Evolutionary conservation across 2,113 vertebrate species (phyloP), one percentile per base, ranked within the genome.

Genomic region (Mormoops blainvillei): DNA sequence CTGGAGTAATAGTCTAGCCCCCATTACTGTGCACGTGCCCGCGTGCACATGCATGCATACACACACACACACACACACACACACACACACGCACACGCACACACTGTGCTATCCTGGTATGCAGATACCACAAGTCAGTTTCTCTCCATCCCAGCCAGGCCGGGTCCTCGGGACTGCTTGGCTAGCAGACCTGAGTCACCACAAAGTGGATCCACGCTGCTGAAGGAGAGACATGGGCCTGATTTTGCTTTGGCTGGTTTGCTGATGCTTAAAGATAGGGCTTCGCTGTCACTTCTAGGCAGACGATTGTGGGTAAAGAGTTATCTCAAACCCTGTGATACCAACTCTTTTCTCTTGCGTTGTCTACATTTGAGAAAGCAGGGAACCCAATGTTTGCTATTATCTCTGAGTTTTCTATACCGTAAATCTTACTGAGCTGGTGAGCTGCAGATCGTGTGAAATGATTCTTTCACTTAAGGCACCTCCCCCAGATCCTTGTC

Each of bases 11-110:
- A 68, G 18, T 41, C 33, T 36, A 56, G 52, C 74, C 50, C 26
- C 36, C 33, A 31, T 38, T 71, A 11, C n/a, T n/a, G n/a, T n/a
- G n/a, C n/a, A n/a, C n/a, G n/a, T n/a, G n/a, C n/a, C n/a, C n/a
- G n/a, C n/a, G n/a, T n/a, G 0, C 12, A 2, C 38, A 5, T n/a
- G 19, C n/a, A 19, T 3, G 3, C 65, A 9, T 16, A 36, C 33
- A 19, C 65, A 36, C 16, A 41, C 67, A 12, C n/a, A 5, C 41
- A 41, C 48, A 68, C 12, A 68, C 1, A 45, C 14, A 18, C 20
- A 20, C n/a, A 20, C 41, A 33, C 9, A 16, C 12, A 19, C 26
- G 4, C 33, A 16, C 1, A 3, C 4, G 13, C 13, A n/a, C 33
- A 18, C 0, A 67, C 19, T 24, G 7, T 41, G 8, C 45, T 86